Evolutionary conservation across 1,140 invertebrate species (phyloP).

Genomic region (Amphibalanus amphitrite): DNA sequence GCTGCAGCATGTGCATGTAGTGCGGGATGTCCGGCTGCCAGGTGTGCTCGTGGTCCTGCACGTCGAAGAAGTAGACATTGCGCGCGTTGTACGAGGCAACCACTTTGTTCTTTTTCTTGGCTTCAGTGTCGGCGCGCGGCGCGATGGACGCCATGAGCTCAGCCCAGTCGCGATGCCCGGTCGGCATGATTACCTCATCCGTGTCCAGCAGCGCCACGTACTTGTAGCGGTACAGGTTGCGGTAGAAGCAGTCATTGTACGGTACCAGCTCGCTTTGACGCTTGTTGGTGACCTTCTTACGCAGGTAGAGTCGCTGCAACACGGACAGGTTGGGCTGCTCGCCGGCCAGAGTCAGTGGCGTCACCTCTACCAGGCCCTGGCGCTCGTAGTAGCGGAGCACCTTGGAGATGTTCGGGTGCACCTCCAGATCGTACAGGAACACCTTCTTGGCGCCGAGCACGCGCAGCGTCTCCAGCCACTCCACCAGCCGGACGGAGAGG

Average conservation of each 20-base stretch:
- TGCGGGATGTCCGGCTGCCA: conserved; percentile 66
- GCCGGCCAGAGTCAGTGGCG: conserved; percentile 71
- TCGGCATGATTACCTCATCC: conserved; percentile 87
- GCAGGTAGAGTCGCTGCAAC: conserved; percentile 72
- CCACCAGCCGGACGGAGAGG: conserved; percentile 69
- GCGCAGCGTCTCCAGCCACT: conserved; percentile 80
- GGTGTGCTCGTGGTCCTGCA: conserved; percentile 58
- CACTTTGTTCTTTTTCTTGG: neutral
- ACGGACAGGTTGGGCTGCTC: conserved; percentile 75
- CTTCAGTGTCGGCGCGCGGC: conserved; percentile 27
- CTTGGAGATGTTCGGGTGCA: conserved; percentile 79
- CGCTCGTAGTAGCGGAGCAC: conserved; percentile 63
- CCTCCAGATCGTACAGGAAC: conserved; percentile 76
- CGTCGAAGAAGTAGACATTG: conserved; percentile 88
- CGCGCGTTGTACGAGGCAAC: conserved; percentile 68
- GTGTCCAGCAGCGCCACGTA: conserved; percentile 44
- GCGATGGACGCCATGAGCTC: conserved; percentile 55
- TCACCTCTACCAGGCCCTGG: conserved; percentile 57
- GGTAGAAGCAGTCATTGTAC: conserved; percentile 91
- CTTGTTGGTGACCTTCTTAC: conserved; percentile 64
- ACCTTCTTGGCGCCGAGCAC: conserved; percentile 80
- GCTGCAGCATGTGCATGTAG: conserved; percentile 87
- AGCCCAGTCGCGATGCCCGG: conserved; percentile 52
- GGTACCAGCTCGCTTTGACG: conserved; percentile 86
- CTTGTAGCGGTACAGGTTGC: conserved; percentile 54